These are phyloP conservation scores for Phortica okadai DNA, from an alignment of 2,888 invertebrate genomes.

Conservation along the genomic window DNA sequence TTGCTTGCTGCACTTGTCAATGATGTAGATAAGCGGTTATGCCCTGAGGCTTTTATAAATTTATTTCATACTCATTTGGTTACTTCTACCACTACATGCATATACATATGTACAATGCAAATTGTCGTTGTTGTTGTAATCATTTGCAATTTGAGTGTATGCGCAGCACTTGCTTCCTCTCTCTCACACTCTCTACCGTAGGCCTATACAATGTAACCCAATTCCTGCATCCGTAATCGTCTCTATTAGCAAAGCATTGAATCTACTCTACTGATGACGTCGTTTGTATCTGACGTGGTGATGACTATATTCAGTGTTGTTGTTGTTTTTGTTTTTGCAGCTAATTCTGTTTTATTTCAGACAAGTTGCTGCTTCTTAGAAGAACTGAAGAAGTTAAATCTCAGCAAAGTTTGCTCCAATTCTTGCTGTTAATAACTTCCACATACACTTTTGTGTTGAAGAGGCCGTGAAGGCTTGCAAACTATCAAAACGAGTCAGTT, in stretches of 20 bases:
- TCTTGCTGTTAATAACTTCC: conserved; percentile 62
- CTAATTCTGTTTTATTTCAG: conserved; percentile 15
- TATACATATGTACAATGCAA: not conserved
- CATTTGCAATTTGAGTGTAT: not conserved
- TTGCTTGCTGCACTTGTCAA: too few species aligned
- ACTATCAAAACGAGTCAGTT: not conserved
- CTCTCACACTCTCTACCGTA: not conserved
- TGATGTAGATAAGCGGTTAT: conserved; percentile 4
- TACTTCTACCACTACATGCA: not conserved
- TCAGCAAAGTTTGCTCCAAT: conserved; percentile 63
- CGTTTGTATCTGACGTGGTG: conserved; percentile 7
- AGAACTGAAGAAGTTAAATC: conserved; percentile 44
- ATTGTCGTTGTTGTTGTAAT: not conserved
- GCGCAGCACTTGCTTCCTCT: not conserved
- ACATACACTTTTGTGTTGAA: conserved; percentile 21
- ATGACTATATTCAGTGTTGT: not conserved
- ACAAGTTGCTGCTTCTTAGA: conserved; percentile 3
- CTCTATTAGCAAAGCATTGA: not conserved
- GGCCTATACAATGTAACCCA: not conserved
- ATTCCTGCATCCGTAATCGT: not conserved
- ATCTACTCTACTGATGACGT: conserved; percentile 11
- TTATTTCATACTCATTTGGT: not conserved
- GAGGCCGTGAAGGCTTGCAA: not conserved
- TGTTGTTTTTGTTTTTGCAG: not conserved
- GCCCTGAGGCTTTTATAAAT: not conserved